These are phyloP conservation scores for Sisor rabdophorus DNA, from an alignment of 2,113 vertebrate genomes.

Conservation along the genomic window DNA sequence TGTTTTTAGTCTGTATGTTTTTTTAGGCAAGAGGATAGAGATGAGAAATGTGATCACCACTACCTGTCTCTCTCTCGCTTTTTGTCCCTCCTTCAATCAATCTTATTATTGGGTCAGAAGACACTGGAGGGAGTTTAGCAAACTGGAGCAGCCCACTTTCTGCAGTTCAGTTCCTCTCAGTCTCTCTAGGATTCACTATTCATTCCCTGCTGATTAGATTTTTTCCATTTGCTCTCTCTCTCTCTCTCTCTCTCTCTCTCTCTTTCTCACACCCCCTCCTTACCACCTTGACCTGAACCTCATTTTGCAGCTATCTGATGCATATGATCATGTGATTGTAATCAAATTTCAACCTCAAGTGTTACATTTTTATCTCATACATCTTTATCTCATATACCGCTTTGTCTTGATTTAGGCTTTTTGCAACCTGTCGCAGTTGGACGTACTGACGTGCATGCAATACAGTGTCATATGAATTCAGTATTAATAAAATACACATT, in stretches of 20 bases:
- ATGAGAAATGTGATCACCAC: not conserved
- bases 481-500: not conserved
- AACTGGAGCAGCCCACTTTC: conserved; percentile 63
- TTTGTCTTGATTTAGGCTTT: too few relatives aligned
- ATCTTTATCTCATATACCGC: too few relatives aligned
- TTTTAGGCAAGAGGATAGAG: not conserved
- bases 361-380: too few relatives aligned
- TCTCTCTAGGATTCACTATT: conserved; percentile 42
- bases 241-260: not conserved
- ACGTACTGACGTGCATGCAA: too few relatives aligned
- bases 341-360: not conserved
- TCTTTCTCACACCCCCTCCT: not conserved
- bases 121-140: conserved; percentile 62
- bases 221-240: not conserved
- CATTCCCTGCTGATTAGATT: conserved; percentile 11
- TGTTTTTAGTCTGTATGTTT: not conserved
- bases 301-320: not conserved
- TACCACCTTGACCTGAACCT: not conserved
- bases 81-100: conserved; percentile 32
- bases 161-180: conserved; percentile 51
- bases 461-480: not conserved
- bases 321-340: not conserved
- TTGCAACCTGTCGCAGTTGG: not conserved
- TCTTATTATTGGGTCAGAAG: conserved; percentile 60
- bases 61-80: conserved; percentile 25